A percentile compares a stretch with the other conserved stretches of the same genome.
These are phyloP conservation scores for cattle (Bos taurus) DNA, from an alignment of 2,113 vertebrate genomes.

Conservation along the genomic window ARS-UCD2.0 NC_037335.1:109637501-109638000, in stretches of 20 bases:
- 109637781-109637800: neutral
- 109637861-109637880: neutral
- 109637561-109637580: too few relatives aligned
- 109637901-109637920: neutral
- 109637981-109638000: neutral
- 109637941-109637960: neutral
- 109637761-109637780: conserved; percentile 54
- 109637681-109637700: neutral
- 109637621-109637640: too few relatives aligned
- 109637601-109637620: too few relatives aligned
- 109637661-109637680: neutral
- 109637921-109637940: neutral
- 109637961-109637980: neutral
- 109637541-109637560: too few relatives aligned
- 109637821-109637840: neutral
- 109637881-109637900: neutral
- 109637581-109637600: too few relatives aligned
- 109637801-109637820: neutral
- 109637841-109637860: neutral
- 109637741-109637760: conserved; percentile 42
- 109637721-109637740: conserved; percentile 63
- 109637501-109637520: too few relatives aligned
- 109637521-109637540: too few relatives aligned
- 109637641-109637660: neutral
- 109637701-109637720: conserved; percentile 63